A percentile compares a stretch with the other conserved stretches of the same genome.
These are phyloP conservation scores for Reticulitermes speratus DNA, from an alignment of 1,140 invertebrate genomes.

Conservation along the genomic window DNA sequence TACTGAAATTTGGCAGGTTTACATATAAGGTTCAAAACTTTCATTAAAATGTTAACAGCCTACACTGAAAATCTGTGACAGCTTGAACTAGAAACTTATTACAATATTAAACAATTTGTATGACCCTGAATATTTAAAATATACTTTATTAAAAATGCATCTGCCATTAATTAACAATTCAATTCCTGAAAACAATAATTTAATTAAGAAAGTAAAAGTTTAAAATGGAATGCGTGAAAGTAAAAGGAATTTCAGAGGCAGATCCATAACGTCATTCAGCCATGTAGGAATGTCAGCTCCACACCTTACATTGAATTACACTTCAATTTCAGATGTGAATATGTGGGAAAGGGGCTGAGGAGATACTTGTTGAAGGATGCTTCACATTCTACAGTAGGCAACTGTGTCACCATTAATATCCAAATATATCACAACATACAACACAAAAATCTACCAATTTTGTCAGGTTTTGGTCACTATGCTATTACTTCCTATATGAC, in stretches of 20 bases:
- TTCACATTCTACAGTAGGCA: background rate
- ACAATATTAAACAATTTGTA: background rate
- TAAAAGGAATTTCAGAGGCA: background rate
- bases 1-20: background rate
- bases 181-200: background rate
- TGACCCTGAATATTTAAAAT: background rate
- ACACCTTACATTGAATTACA: background rate
- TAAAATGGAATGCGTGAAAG: background rate
- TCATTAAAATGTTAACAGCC: no score
- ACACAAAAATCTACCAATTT: background rate
- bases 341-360: background rate
- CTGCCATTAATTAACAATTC: background rate
- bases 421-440: slow-evolving; percentile 5
- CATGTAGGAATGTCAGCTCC: background rate
- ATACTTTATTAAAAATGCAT: background rate
- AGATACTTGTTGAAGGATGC: background rate
- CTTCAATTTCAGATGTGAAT: background rate
- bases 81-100: no score
- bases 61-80: no score
- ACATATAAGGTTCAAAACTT: no score
- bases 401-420: background rate
- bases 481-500: background rate
- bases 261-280: background rate
- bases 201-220: background rate
- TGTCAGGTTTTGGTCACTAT: background rate